A percentile compares a stretch with the other conserved stretches of the same genome.
Conservation (phyloP, 2,888 invertebrate species). For the Quadroppia sp. region DNA sequence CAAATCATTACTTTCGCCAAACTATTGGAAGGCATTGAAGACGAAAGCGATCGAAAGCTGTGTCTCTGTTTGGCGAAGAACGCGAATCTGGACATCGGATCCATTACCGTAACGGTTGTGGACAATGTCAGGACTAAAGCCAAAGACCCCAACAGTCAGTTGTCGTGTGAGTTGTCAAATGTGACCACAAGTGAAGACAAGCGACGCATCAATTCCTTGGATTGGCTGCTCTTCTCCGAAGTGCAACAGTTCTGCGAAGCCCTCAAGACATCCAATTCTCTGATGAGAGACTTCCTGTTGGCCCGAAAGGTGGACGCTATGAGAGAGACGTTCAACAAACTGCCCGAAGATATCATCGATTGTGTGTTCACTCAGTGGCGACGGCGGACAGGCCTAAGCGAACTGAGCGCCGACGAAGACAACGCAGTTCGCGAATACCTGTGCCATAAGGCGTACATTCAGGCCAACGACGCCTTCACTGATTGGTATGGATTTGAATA, state of each 20-base stretch:
- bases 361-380: conserved; percentile 57
- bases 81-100: conserved; percentile 74
- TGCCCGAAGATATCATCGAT: conserved; percentile 64
- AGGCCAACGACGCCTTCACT: conserved; percentile 78
- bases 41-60: conserved; percentile 51
- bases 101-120: conserved; percentile 77
- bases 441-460: conserved; percentile 78
- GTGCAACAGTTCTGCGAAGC: conserved; percentile 70
- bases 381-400: conserved; percentile 53
- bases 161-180: conserved; percentile 52
- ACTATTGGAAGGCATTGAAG: conserved; percentile 52
- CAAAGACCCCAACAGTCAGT: neutral
- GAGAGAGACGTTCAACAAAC: conserved; percentile 67
- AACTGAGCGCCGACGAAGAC: conserved; percentile 54
- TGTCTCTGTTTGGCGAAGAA: conserved; percentile 57
- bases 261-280: conserved; percentile 78
- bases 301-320: conserved; percentile 78
- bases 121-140: conserved; percentile 61
- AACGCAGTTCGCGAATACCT: conserved; percentile 72
- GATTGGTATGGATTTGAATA: conserved; percentile 64
- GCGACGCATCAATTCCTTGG: conserved; percentile 70
- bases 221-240: conserved; percentile 73
- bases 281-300: conserved; percentile 61
- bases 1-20: conserved; percentile 57
- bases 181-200: conserved; percentile 66